Evolutionary conservation across 2,888 invertebrate species (phyloP).

Genomic region (Melipona bicolor): DNA sequence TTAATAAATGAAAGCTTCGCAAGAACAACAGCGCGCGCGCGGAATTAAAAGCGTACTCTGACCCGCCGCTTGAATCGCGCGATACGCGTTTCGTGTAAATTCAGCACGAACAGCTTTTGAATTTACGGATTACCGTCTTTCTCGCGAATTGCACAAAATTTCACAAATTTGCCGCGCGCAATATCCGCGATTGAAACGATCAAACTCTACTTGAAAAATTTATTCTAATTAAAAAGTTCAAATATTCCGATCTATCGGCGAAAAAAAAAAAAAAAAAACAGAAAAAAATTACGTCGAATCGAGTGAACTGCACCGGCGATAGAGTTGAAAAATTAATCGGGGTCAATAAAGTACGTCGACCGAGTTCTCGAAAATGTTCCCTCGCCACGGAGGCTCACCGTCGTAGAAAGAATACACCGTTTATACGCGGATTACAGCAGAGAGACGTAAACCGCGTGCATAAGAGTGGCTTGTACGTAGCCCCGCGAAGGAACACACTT

Average conservation of each 20-base stretch:
- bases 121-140: not conserved
- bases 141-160: not conserved
- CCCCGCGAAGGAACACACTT: conserved; percentile 20
- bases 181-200: not conserved
- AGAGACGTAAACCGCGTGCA: conserved; percentile 12
- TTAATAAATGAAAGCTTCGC: not conserved
- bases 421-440: conserved; percentile 15
- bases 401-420: conserved; percentile 12
- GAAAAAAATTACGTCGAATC: not conserved
- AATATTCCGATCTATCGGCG: too few species aligned
- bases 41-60: not conserved
- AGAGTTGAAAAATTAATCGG: not conserved
- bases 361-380: not conserved
- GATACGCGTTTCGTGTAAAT: not conserved
- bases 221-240: too few species aligned
- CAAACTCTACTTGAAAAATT: too few species aligned
- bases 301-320: not conserved
- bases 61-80: too few species aligned
- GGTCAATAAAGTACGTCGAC: not conserved
- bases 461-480: conserved; percentile 16
- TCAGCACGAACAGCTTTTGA: not conserved
- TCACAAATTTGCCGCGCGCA: too few species aligned
- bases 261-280: not conserved
- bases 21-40: not conserved
- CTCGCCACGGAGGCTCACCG: not conserved